Base-by-base conservation (phyloP, 2,888 invertebrate species). In the Parnassius smintheus region DNA sequence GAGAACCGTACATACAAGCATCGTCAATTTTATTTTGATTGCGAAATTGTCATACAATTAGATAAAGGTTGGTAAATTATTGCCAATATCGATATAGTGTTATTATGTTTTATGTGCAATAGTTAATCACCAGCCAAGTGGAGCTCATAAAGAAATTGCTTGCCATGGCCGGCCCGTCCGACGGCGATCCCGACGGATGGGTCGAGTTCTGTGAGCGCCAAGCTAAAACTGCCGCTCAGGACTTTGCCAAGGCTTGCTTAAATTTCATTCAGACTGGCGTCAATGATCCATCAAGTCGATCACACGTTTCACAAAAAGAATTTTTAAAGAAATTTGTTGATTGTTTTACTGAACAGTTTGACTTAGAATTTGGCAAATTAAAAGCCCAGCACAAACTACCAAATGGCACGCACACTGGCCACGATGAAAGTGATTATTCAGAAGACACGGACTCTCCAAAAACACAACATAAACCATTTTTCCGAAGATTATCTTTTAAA, bases 181-280 rank as follows among this genome's bases (percentile, higher is more conserved):
- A 93, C 80, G 93, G 93, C 76, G 94, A 94, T 71, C 83, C 92
- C 81, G 94, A 94, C 81, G 93, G 93, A 85, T 97, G 96, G 96
- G 93, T 94, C 79, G 96, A 96, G 83, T 96, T 96, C 85, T 96
- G 96, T 89, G 96, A 97, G 86, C 94, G 96, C 82, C 97, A 97
- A 89, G 97, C 97, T 65, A 94, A 94, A 76, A 94, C 95, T 66
- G 96, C 97, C 63, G 97, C 97, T 66, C 95, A 96, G 76, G 97
- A 97, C 88, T 98, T 98, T 86, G 96, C 97, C 74, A 96, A 96
- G 87, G 96, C 96, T 75, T 97, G 97, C 86, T 93, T 96, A 70
- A 95, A 95, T 71, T 97, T 95, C 79, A 94, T 96, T 68, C 94
- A 95, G 73, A 93, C 94, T 56, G 95, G 94, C 78, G 84, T 95